phyloP scores from a whole-genome alignment of 2,113 vertebrate genomes.

The Nerophis lumbriciformis region DNA sequence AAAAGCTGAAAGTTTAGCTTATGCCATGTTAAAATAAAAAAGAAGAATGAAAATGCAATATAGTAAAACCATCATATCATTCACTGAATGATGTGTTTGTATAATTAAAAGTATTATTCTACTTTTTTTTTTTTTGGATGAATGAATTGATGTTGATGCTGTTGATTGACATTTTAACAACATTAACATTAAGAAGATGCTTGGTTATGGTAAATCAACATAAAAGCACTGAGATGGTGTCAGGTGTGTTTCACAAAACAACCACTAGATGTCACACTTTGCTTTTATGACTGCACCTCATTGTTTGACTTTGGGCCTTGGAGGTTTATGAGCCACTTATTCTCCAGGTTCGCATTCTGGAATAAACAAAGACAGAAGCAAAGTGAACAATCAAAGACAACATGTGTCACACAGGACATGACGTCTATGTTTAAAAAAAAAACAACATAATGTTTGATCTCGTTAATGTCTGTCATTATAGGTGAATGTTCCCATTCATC shows the following conservation, averaged over 20 bases:
- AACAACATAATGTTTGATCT: neutral
- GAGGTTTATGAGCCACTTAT: constrained; percentile 8
- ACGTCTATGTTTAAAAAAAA: constrained; percentile 22
- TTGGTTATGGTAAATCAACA: too few relatives aligned
- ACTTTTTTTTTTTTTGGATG: too few relatives aligned
- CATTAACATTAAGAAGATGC: too few relatives aligned
- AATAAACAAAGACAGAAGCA: constrained; percentile 20
- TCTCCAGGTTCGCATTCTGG: constrained; percentile 7
- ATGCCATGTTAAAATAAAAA: too few relatives aligned
- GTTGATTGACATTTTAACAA: too few relatives aligned
- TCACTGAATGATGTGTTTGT: too few relatives aligned
- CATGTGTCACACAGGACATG: constrained; percentile 12
- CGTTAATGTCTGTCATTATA: constrained; percentile 5
- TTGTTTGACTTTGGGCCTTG: neutral
- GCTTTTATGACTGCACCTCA: neutral
- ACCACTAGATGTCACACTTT: constrained; percentile 52
- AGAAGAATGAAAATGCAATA: too few relatives aligned
- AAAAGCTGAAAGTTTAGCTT: too few relatives aligned
- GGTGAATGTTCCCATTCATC: constrained; percentile 40
- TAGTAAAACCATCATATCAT: too few relatives aligned
- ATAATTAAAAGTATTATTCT: too few relatives aligned
- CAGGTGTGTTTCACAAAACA: neutral
- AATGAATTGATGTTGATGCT: too few relatives aligned
- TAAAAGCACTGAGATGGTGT: neutral
- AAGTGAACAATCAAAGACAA: constrained; percentile 23